Evolutionary conservation across 2,113 vertebrate genomes (phyloP).

Genomic region (Stigmatopora nigra): DNA sequence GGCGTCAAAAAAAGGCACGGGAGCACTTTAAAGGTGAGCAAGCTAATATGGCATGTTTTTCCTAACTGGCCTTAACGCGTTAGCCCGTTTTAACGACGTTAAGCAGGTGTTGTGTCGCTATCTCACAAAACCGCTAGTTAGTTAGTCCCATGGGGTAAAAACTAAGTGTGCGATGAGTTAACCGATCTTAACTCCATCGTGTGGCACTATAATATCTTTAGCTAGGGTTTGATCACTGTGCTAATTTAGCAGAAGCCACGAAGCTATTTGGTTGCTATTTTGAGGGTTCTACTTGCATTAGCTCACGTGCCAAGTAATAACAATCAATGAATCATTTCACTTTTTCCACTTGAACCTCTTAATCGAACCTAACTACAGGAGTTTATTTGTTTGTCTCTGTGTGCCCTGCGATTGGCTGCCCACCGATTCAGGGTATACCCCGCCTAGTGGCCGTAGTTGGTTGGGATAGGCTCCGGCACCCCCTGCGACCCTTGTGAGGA

Average conservation of each 20-base stretch:
- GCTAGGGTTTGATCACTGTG: slow-evolving; percentile 6
- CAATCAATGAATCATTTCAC: slow-evolving; percentile 18
- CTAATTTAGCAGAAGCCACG: slow-evolving; percentile 14
- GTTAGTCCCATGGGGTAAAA: slow-evolving; percentile 41
- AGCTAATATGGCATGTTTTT: slow-evolving; percentile 3
- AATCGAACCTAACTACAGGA: too few relatives aligned
- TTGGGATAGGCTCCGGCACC: too few relatives aligned
- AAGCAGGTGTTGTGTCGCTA: slow-evolving; percentile 61
- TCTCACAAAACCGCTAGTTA: slow-evolving; percentile 36
- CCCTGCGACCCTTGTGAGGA: too few relatives aligned
- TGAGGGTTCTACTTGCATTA: slow-evolving; percentile 25
- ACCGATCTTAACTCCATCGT: slow-evolving; percentile 52
- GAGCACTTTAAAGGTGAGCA: slow-evolving; percentile 42
- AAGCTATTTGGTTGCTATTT: slow-evolving; percentile 14
- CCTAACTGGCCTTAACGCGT: slow-evolving; percentile 23
- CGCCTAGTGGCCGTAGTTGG: too few relatives aligned
- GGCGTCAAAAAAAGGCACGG: not conserved
- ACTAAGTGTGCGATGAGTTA: not conserved
- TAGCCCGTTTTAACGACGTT: slow-evolving; percentile 46
- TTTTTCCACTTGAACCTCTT: too few relatives aligned
- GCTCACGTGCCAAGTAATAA: slow-evolving; percentile 29
- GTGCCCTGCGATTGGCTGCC: too few relatives aligned
- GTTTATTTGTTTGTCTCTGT: too few relatives aligned
- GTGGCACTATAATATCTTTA: slow-evolving; percentile 30
- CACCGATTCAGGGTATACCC: too few relatives aligned